phyloP scores from a whole-genome alignment of 1,140 invertebrate species.

The Brachionus koreanus region DNA sequence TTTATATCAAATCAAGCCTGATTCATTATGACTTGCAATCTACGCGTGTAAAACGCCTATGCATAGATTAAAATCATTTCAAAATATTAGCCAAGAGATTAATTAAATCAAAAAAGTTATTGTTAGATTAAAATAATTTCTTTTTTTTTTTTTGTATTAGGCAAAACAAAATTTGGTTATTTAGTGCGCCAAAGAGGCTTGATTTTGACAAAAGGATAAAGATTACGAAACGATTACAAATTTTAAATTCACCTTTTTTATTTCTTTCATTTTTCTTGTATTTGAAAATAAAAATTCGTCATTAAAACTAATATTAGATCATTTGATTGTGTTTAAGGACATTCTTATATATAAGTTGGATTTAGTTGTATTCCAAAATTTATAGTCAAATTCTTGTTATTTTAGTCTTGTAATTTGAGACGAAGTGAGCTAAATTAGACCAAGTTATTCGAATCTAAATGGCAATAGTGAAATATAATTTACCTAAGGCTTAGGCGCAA shows the following conservation, averaged over 20 bases:
- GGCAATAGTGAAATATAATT: slow-evolving; percentile 2
- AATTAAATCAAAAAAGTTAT: slow-evolving; percentile 31
- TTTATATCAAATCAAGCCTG: not conserved
- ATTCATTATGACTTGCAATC: not conserved
- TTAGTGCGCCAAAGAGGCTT: not conserved
- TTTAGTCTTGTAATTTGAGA: slow-evolving; percentile 23
- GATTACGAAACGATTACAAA: not conserved
- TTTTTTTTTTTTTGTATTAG: slow-evolving; percentile 14
- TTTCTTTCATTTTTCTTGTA: not conserved
- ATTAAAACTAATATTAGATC: slow-evolving; percentile 40
- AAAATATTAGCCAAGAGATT: slow-evolving; percentile 33
- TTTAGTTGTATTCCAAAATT: slow-evolving; percentile 30
- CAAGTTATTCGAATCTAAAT: slow-evolving; percentile 3
- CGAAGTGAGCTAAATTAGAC: not conserved
- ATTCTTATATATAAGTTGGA: not conserved
- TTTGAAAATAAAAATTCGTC: slow-evolving; percentile 1
- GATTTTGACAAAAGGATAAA: slow-evolving; percentile 14
- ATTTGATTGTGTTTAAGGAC: slow-evolving; percentile 37
- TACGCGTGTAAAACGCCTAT: not conserved
- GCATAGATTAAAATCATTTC: slow-evolving; percentile 6
- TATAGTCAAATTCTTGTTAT: not conserved
- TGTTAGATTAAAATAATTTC: not conserved
- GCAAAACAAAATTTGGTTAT: not conserved
- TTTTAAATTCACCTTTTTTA: not conserved
- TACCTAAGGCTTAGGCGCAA: slow-evolving; percentile 11